These are phyloP conservation scores for Myopa tessellatipennis DNA, from an alignment of 2,888 invertebrate species.

Conservation along the genomic window DNA sequence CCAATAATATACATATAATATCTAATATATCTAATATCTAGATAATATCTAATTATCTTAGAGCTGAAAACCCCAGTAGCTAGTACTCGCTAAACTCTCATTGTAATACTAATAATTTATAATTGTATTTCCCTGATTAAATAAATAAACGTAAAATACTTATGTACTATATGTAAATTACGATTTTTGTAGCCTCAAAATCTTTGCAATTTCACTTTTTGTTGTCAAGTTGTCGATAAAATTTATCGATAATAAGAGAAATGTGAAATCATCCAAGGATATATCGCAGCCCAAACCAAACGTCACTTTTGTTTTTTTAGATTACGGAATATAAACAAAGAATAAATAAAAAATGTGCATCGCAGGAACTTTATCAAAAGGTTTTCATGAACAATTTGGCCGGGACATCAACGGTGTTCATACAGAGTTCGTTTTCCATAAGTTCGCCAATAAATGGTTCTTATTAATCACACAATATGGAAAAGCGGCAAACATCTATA, in stretches of 20 bases:
- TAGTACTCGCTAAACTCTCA: no score
- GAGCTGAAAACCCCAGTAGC: no score
- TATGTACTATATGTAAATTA: no score
- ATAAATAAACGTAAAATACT: no score
- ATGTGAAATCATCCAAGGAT: background rate
- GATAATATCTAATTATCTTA: no score
- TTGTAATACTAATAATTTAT: no score
- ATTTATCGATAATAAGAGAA: background rate
- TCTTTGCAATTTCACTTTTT: background rate
- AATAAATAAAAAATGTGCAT: conserved; percentile 40
- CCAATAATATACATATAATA: no score
- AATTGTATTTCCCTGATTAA: no score
- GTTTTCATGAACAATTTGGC: conserved; percentile 59
- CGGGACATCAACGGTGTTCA: conserved; percentile 54
- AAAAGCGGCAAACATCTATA: conserved; percentile 60
- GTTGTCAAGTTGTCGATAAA: background rate
- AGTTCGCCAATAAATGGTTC: conserved; percentile 63
- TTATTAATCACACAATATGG: conserved; percentile 63
- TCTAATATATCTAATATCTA: no score
- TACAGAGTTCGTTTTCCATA: conserved; percentile 63
- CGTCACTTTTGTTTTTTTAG: no score
- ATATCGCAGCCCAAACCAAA: background rate
- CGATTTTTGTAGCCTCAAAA: background rate
- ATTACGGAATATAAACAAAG: background rate
- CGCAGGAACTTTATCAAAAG: conserved; percentile 40